phyloP scores from a whole-genome alignment of 2,113 vertebrate species.

The Caranx ignobilis region DNA sequence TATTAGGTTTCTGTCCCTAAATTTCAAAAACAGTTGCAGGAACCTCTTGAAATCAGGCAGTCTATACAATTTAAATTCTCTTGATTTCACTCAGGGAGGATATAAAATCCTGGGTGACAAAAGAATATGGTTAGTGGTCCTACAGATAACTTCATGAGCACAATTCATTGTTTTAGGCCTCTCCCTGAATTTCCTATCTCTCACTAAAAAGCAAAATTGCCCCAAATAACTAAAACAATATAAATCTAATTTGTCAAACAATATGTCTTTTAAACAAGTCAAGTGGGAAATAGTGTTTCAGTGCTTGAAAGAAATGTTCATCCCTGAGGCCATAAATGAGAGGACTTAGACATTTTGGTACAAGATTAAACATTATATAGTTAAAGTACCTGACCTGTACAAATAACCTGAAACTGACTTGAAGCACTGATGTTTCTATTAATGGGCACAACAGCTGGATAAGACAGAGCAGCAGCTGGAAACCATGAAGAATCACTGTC shows the following conservation, averaged over 20 bases:
- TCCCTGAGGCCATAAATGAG: constrained; percentile 67
- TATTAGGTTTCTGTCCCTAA: no score
- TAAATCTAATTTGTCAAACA: not conserved
- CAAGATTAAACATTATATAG: constrained; percentile 50
- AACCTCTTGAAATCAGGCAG: no score
- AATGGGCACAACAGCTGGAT: constrained; percentile 58
- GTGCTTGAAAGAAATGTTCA: constrained; percentile 46
- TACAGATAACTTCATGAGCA: no score
- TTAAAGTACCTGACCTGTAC: constrained; percentile 36
- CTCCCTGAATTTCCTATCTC: no score
- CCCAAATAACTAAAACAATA: no score
- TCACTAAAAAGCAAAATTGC: no score
- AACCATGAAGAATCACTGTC: constrained; percentile 66
- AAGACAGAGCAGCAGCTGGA: constrained; percentile 66
- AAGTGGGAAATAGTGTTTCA: constrained; percentile 39
- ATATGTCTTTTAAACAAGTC: constrained; percentile 10
- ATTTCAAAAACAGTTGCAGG: no score
- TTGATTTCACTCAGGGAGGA: no score
- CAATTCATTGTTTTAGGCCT: no score
- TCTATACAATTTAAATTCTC: no score
- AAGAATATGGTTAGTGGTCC: no score
- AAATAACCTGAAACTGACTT: constrained; percentile 3
- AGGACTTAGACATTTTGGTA: constrained; percentile 59
- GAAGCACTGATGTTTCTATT: constrained; percentile 50
- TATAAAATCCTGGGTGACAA: no score